Percentiles rank a stretch among this genome's conserved stretches.
Evolutionary conservation across 2,797 vertebrate genomes (phyloP).

Genomic region (Gambusia yucatana): DNA sequence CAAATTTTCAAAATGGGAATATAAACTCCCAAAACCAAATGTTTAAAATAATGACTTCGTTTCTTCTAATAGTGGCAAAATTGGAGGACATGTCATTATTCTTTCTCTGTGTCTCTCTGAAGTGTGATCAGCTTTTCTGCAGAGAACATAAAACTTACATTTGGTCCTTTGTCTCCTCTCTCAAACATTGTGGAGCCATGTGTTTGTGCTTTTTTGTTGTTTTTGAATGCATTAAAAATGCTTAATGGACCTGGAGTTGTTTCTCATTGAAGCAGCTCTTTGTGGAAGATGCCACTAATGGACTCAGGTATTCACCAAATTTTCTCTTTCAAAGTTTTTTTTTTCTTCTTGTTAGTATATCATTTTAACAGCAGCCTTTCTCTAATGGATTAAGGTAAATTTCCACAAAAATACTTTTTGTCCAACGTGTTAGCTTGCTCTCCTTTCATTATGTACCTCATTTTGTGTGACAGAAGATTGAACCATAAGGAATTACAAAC

Average conservation of each 20-base stretch:
- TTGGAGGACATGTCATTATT: neutral
- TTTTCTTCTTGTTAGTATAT: neutral
- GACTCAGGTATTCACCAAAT: constrained; percentile 1
- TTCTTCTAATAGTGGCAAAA: neutral
- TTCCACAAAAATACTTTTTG: neutral
- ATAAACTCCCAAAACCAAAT: constrained; percentile 3
- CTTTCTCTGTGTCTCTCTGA: neutral
- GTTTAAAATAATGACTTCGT: neutral
- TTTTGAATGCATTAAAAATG: neutral
- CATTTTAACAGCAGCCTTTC: neutral
- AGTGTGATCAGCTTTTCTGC: neutral
- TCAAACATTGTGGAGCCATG: neutral
- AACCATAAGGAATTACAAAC: neutral
- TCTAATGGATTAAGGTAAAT: neutral
- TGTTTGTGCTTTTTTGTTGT: too few relatives aligned
- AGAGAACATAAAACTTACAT: neutral
- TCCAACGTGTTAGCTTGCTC: neutral
- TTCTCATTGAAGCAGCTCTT: constrained; percentile 20
- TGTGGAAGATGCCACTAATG: constrained; percentile 29
- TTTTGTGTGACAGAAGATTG: neutral
- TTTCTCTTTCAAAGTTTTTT: constrained; percentile 1
- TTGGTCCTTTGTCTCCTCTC: neutral
- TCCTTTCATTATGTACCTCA: neutral
- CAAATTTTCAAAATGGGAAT: neutral
- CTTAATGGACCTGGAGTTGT: neutral